Evolutionary conservation across 2,113 vertebrate species (phyloP).

Genomic region (Pyxicephalus adspersus): DNA sequence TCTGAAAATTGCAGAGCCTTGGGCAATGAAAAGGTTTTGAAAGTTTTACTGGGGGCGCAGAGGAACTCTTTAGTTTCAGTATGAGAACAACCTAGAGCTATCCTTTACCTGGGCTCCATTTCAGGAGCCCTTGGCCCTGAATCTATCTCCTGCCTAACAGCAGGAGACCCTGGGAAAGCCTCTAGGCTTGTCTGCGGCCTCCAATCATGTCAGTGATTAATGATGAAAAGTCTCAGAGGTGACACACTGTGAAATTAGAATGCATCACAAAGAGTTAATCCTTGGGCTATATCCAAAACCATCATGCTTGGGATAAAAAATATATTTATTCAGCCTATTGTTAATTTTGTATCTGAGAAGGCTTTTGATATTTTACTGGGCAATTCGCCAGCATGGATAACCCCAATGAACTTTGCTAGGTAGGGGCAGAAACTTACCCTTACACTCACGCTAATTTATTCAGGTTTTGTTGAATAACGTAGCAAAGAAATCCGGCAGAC

Average conservation of each 20-base stretch:
- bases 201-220: conserved; percentile 62
- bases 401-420: conserved; percentile 53
- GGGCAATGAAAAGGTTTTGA: conserved; percentile 3
- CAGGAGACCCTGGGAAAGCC: conserved; percentile 71
- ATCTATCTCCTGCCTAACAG: conserved; percentile 73
- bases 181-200: conserved; percentile 63
- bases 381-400: conserved; percentile 53
- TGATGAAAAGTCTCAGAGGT: conserved; percentile 65
- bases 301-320: conserved; percentile 45
- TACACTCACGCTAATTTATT: conserved; percentile 26
- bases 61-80: background rate
- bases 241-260: conserved; percentile 66
- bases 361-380: conserved; percentile 60
- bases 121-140: conserved; percentile 59
- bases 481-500: conserved; percentile 18
- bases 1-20: conserved; percentile 40
- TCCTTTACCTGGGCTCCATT: conserved; percentile 59
- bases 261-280: conserved; percentile 69
- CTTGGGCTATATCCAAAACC: conserved; percentile 72
- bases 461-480: conserved; percentile 32
- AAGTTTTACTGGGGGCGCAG: background rate
- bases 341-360: conserved; percentile 60
- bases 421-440: conserved; percentile 47
- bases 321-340: conserved; percentile 64
- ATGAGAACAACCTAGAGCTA: conserved; percentile 39